Evolutionary conservation across 1,140 invertebrate species (phyloP).

Genomic region (Zaprionus ornatus): DNA sequence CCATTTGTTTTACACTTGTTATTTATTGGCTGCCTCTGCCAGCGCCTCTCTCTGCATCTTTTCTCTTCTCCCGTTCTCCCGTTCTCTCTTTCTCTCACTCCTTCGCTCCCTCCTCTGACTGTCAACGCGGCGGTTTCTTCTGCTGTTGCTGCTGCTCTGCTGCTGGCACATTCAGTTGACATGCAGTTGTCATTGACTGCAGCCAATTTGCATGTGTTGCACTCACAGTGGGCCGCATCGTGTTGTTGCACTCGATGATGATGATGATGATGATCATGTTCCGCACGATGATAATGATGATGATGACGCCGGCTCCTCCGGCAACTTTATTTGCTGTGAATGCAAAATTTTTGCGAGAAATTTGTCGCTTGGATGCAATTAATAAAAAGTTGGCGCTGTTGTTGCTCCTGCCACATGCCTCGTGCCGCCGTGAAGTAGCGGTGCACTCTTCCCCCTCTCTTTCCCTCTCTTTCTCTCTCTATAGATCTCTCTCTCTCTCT

Average conservation of each 20-base stretch:
- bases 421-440: background rate
- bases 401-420: constrained; percentile 11
- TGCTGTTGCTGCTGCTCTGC: constrained; percentile 8
- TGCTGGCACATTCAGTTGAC: constrained; percentile 44
- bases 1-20: constrained; percentile 67
- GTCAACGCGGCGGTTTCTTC: constrained; percentile 13
- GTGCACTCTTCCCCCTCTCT: background rate
- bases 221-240: constrained; percentile 31
- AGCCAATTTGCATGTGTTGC: constrained; percentile 46
- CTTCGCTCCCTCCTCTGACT: background rate
- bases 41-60: background rate
- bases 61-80: background rate
- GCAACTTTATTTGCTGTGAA: constrained; percentile 68
- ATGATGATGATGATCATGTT: constrained; percentile 19
- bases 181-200: constrained; percentile 70
- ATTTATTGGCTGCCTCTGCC: constrained; percentile 60
- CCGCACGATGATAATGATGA: background rate
- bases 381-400: constrained; percentile 75
- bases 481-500: constrained; percentile 8
- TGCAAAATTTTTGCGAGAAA: constrained; percentile 54
- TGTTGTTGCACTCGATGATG: background rate
- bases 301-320: constrained; percentile 41
- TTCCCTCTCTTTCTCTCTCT: background rate
- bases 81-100: background rate
- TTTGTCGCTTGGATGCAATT: constrained; percentile 75